Percentiles rank a stretch among this genome's conserved stretches.
These are phyloP conservation scores for Bungarus multicinctus DNA, from an alignment of 2,113 vertebrate species.

Conservation along the genomic window DNA sequence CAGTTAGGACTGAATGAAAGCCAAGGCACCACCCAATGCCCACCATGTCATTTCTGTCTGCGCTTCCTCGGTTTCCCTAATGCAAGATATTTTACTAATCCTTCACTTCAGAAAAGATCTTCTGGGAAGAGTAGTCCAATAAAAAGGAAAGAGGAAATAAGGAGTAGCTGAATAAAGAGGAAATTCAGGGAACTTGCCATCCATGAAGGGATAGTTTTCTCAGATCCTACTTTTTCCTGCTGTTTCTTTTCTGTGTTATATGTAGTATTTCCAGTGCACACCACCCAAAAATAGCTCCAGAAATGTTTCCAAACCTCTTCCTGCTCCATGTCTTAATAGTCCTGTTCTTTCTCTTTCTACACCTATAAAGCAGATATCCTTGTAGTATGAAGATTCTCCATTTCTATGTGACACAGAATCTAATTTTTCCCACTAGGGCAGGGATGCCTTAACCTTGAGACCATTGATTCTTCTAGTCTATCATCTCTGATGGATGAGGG, in stretches of 20 bases:
- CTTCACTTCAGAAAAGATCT: background rate
- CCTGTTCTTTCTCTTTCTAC: background rate
- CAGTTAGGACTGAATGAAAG: background rate
- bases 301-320: background rate
- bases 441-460: too few relatives aligned
- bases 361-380: background rate
- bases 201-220: background rate
- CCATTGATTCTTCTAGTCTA: too few relatives aligned
- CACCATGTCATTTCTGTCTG: background rate
- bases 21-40: background rate
- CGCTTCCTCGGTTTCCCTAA: accelerated
- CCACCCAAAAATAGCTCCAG: background rate
- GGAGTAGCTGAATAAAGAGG: background rate
- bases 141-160: too few relatives aligned
- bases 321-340: background rate
- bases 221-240: background rate
- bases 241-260: background rate
- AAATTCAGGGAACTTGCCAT: background rate
- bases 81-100: background rate
- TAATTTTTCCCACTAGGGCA: background rate
- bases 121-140: background rate
- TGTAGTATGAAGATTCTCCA: background rate
- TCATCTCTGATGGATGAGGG: too few relatives aligned
- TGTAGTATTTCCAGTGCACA: too few relatives aligned
- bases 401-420: background rate